A percentile compares a stretch with the other conserved stretches of the same genome.
Conservation (phyloP, 2,888 invertebrate genomes). For the Drosophila suboccidentalis region DNA sequence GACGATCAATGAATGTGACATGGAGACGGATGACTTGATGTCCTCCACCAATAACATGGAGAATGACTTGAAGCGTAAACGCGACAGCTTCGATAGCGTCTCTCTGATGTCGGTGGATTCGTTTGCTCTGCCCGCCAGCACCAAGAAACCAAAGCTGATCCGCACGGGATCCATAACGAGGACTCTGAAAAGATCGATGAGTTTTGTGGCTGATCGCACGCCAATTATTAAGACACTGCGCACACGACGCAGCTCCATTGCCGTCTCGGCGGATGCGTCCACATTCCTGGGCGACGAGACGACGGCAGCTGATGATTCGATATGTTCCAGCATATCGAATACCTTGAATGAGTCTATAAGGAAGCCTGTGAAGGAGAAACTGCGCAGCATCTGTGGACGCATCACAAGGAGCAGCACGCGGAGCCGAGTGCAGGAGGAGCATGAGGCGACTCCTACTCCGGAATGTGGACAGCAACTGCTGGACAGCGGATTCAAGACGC, state of each 20-base stretch:
- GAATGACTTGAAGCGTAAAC: conserved; percentile 83
- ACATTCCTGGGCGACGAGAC: conserved; percentile 58
- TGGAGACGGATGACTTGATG: conserved; percentile 65
- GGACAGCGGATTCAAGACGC: conserved; percentile 84
- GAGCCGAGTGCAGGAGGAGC: conserved; percentile 30
- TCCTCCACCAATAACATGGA: conserved; percentile 65
- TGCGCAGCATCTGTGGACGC: conserved; percentile 83
- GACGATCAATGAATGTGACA: conserved; percentile 67
- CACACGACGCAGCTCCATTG: conserved; percentile 80
- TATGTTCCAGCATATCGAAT: conserved; percentile 83
- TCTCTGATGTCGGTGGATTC: conserved; percentile 85
- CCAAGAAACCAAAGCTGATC: conserved; percentile 85
- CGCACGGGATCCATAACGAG: conserved; percentile 85
- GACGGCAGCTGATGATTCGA: conserved; percentile 74
- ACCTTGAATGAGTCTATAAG: conserved; percentile 84
- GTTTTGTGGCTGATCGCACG: conserved; percentile 84
- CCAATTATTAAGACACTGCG: conserved; percentile 80
- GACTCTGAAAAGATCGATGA: conserved; percentile 84
- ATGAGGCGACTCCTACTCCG: conserved; percentile 53
- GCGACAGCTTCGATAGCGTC: conserved; percentile 84
- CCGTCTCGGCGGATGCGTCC: conserved; percentile 63
- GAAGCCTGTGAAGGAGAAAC: conserved; percentile 84
- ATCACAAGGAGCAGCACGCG: conserved; percentile 80
- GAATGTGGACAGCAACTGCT: conserved; percentile 47
- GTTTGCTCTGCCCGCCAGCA: conserved; percentile 80